Percentiles rank a stretch among this genome's conserved stretches.
Conservation (phyloP, 2,888 invertebrate species). For the Cantharis nigra region DNA sequence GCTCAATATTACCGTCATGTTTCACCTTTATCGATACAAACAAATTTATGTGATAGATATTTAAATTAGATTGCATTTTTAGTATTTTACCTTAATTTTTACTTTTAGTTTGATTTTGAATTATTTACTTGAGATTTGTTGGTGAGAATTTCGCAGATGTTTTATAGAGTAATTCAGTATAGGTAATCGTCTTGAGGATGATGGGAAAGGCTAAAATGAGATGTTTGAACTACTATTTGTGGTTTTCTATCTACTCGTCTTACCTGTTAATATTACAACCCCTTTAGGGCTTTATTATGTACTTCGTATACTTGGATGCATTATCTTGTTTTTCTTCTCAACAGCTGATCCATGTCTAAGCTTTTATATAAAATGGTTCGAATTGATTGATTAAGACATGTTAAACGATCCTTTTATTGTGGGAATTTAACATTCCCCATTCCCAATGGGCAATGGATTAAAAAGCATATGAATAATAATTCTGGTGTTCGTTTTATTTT, state of each 20-base stretch:
- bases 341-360: constrained; percentile 12
- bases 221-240: constrained; percentile 7
- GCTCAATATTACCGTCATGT: constrained; percentile 10
- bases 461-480: background rate
- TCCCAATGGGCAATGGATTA: background rate
- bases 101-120: background rate
- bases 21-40: background rate
- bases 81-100: background rate
- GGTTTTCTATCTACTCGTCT: constrained; percentile 13
- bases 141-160: background rate
- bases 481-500: background rate
- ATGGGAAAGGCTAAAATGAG: background rate
- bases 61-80: background rate
- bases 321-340: constrained; percentile 15
- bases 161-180: background rate
- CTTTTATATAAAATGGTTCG: background rate
- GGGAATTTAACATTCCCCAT: background rate
- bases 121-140: background rate
- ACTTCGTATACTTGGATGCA: constrained; percentile 7
- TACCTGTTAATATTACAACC: constrained; percentile 21
- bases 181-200: background rate
- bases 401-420: background rate
- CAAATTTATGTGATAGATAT: background rate
- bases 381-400: background rate
- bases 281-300: constrained; percentile 23